phyloP scores from a whole-genome alignment of 2,797 vertebrate genomes.

The Sylvilagus floridanus region DNA sequence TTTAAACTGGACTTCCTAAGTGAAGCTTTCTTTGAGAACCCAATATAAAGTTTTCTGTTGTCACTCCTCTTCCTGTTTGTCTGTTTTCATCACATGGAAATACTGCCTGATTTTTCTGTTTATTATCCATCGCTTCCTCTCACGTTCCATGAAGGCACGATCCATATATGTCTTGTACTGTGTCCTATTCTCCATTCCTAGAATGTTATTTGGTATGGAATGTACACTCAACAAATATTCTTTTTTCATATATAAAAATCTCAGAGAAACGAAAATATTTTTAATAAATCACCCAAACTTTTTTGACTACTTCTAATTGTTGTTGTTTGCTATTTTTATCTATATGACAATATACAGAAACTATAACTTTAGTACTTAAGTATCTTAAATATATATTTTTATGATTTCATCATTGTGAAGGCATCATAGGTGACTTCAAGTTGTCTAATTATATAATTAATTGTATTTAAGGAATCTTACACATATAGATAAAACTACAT shows the following conservation, averaged over 20 bases:
- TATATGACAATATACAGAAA: neutral
- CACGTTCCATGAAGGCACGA: neutral
- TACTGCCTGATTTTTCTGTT: neutral
- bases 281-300: neutral
- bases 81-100: neutral
- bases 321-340: neutral
- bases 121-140: neutral
- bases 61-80: neutral
- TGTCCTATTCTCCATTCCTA: neutral
- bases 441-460: conserved; percentile 23
- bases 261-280: neutral
- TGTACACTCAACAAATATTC: neutral
- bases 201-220: neutral
- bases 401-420: neutral
- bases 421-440: neutral
- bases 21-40: neutral
- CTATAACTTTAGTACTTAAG: neutral
- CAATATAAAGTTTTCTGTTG: neutral
- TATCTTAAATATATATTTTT: neutral
- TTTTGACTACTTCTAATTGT: neutral
- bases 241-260: neutral
- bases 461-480: neutral
- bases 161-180: neutral
- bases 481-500: neutral
- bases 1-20: neutral